These are phyloP conservation scores for Lasioglossum villosulum DNA, from an alignment of 2,888 invertebrate genomes.

Conservation along the genomic window DNA sequence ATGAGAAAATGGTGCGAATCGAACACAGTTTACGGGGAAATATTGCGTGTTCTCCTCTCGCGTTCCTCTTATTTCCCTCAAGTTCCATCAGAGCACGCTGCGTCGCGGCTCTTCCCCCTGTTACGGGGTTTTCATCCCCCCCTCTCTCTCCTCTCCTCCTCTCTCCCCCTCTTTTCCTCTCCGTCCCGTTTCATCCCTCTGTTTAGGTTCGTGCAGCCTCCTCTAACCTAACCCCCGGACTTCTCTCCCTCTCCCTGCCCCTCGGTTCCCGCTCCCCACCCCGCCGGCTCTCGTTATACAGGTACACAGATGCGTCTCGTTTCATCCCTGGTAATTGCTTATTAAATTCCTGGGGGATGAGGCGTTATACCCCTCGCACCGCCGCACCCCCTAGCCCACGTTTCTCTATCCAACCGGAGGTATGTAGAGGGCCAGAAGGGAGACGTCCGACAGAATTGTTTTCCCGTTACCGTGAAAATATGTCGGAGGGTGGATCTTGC, in stretches of 20 bases:
- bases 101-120: slow-evolving; percentile 63
- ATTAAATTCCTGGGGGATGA: slow-evolving; percentile 80
- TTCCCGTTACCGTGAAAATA: slow-evolving; percentile 81
- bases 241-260: slow-evolving; percentile 24
- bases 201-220: slow-evolving; percentile 58
- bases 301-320: slow-evolving; percentile 81
- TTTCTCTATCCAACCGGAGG: slow-evolving; percentile 68
- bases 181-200: slow-evolving; percentile 29
- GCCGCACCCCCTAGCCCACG: slow-evolving; percentile 37
- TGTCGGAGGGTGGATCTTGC: slow-evolving; percentile 77
- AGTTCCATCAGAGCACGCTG: slow-evolving; percentile 63
- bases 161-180: slow-evolving; percentile 4
- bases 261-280: slow-evolving; percentile 11
- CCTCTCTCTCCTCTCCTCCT: background rate
- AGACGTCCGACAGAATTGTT: slow-evolving; percentile 78
- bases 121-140: background rate
- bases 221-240: slow-evolving; percentile 3
- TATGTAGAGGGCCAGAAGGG: slow-evolving; percentile 64
- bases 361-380: slow-evolving; percentile 55
- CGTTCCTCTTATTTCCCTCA: slow-evolving; percentile 42
- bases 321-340: slow-evolving; percentile 82
- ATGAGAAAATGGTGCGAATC: slow-evolving; percentile 69
- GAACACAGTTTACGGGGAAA: slow-evolving; percentile 79
- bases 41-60: slow-evolving; percentile 80
- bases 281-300: slow-evolving; percentile 72